Conservation (phyloP, 2,888 invertebrate genomes). For the Saturnia pavonia region DNA sequence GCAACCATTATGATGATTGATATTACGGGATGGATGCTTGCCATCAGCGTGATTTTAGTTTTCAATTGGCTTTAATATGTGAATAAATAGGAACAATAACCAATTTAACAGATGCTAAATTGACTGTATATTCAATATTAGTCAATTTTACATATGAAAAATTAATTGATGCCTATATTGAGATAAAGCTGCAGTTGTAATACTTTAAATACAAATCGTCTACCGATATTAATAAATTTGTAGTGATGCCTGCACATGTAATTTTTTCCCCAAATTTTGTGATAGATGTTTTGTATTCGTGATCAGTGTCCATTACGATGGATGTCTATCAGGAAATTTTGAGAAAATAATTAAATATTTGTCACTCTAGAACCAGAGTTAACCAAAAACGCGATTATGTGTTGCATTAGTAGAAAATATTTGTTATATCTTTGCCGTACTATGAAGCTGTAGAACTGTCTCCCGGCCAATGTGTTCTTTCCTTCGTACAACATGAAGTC, state of each 20-base stretch:
- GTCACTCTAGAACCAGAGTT: no score
- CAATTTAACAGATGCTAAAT: slow-evolving; percentile 26
- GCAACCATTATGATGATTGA: background rate
- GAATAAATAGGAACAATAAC: slow-evolving; percentile 34
- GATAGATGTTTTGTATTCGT: no score
- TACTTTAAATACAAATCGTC: background rate
- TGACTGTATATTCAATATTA: background rate
- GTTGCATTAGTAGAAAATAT: no score
- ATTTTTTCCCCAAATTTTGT: no score
- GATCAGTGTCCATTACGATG: no score
- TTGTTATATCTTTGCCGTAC: no score
- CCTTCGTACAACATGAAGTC: background rate
- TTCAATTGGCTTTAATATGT: slow-evolving; percentile 39
- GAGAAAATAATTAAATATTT: no score
- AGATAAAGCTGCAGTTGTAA: background rate
- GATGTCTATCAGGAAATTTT: no score
- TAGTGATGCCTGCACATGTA: no score
- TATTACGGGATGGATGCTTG: background rate
- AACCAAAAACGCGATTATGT: no score
- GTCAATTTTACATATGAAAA: background rate
- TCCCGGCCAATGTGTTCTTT: no score
- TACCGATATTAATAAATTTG: background rate
- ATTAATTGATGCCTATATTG: background rate
- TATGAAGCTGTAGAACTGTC: no score
- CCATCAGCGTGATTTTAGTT: slow-evolving; percentile 29